Base-by-base conservation (phyloP, 1,140 invertebrate genomes). In the Reticulitermes speratus region DNA sequence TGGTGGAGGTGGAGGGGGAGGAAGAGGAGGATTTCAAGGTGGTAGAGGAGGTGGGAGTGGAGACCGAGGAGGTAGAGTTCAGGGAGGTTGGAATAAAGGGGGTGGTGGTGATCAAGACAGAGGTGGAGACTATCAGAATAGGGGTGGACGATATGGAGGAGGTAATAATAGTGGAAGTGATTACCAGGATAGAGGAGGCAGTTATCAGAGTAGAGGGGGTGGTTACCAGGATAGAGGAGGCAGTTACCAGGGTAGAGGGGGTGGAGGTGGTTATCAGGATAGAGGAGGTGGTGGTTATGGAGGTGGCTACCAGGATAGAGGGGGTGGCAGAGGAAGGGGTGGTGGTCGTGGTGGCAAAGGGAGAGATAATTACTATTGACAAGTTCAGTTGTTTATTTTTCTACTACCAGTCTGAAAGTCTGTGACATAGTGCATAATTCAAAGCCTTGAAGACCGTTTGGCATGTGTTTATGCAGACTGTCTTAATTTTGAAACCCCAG, bases 1-100 rank as follows among this genome's bases (percentile, higher is more conserved):
- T 44, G 86, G 81, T 16, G 81, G 86, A n/a, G 55, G 38, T 44
- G 30, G 32, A 38, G 69, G 44, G 9, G 69, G 86, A 44, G 48
- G 75, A 9, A 21, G 32, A 44, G 86, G 82, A 32, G 86, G 82
- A 30, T 86, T 86, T 32, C 75, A 83, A 84, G 52, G 82, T 86
- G 48, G 75, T 65, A 55, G 44, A 38, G 32, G 44, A 59, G 59
- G 69, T 48, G 69, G 44, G 30, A 32, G 48, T 83, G 32, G 48
- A 84, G 48, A 82, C 12, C 30, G 44, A 82, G 81, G 81, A 69
- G 75, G 48, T 19, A 83, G 82, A 52, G 45, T 83, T 59, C 75
- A 83, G 30, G 86, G 75, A 32, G 48, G 81, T 25, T 86, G 48
- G 81, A 55, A 55, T 48, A 38, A 52, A 83, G 86, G 82, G 23